Percentiles rank a stretch among this genome's conserved stretches.
These are phyloP conservation scores for Sphecodes monilicornis DNA, from an alignment of 2,888 invertebrate genomes.

Conservation along the genomic window DNA sequence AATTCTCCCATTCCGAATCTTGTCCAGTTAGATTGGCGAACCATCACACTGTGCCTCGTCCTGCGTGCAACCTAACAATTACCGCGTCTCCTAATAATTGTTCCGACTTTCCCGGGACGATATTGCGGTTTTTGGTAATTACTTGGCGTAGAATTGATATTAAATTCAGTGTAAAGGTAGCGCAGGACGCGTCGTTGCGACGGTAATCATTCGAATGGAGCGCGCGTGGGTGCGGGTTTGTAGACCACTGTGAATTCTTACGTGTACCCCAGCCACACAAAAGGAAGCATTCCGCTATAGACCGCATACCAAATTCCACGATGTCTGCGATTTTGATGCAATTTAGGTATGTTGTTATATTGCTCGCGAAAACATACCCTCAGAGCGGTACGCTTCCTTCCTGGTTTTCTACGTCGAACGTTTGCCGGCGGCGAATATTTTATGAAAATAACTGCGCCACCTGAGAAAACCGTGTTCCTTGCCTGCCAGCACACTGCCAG, in stretches of 20 bases:
- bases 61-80: neutral
- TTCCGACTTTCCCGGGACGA: neutral
- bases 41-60: neutral
- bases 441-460: slow-evolving; percentile 24
- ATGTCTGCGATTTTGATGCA: slow-evolving; percentile 57
- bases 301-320: slow-evolving; percentile 54
- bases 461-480: slow-evolving; percentile 11
- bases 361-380: slow-evolving; percentile 23
- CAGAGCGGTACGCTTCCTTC: neutral
- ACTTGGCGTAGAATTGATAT: slow-evolving; percentile 38
- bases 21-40: too few species aligned
- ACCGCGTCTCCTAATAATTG: neutral
- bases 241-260: slow-evolving; percentile 35
- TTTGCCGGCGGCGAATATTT: slow-evolving; percentile 38
- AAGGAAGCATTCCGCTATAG: slow-evolving; percentile 44
- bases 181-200: neutral
- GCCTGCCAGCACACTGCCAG: neutral
- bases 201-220: neutral
- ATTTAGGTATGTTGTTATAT: slow-evolving; percentile 45
- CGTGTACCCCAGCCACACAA: slow-evolving; percentile 18
- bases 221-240: neutral
- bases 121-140: slow-evolving; percentile 15
- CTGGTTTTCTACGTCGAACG: slow-evolving; percentile 21
- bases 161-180: slow-evolving; percentile 22
- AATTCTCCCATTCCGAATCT: too few species aligned